Conservation (phyloP, 2,888 invertebrate species). For the Parnassius orleans region DNA sequence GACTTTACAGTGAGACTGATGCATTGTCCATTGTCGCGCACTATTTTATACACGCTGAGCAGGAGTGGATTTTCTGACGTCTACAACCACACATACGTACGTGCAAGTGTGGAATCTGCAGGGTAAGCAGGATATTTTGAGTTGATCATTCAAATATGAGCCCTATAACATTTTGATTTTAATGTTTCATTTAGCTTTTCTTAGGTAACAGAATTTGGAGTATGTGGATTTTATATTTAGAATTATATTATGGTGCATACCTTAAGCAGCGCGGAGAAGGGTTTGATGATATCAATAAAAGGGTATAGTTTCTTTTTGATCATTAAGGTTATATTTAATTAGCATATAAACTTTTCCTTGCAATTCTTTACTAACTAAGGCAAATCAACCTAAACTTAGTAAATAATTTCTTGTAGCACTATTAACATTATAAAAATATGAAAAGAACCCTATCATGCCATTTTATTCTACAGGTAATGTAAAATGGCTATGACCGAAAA, state of each 20-base stretch:
- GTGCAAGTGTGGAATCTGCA: constrained; percentile 16
- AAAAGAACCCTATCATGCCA: too few relatives aligned
- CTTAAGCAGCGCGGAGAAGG: not conserved
- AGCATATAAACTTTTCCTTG: not conserved
- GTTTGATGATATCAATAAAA: not conserved
- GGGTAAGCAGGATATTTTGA: constrained; percentile 24
- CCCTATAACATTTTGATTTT: not conserved
- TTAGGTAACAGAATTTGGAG: constrained; percentile 12
- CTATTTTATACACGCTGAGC: constrained; percentile 19
- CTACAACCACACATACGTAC: constrained; percentile 16
- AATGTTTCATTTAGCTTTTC: not conserved
- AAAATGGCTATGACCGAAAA: too few relatives aligned
- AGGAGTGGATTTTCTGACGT: constrained; percentile 25
- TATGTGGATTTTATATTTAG: constrained; percentile 17
- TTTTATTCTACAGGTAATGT: too few relatives aligned
- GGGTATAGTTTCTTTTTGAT: too few relatives aligned
- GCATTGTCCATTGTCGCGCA: constrained; percentile 24
- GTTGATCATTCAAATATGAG: constrained; percentile 6
- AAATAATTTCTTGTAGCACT: too few relatives aligned
- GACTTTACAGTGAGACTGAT: constrained; percentile 71
- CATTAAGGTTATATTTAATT: too few relatives aligned
- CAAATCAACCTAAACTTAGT: too few relatives aligned
- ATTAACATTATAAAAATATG: too few relatives aligned
- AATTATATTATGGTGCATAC: constrained; percentile 19
- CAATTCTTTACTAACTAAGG: not conserved